Evolutionary conservation across 2,797 vertebrate genomes (phyloP).

Genomic region (Lycodopsis pacificus): DNA sequence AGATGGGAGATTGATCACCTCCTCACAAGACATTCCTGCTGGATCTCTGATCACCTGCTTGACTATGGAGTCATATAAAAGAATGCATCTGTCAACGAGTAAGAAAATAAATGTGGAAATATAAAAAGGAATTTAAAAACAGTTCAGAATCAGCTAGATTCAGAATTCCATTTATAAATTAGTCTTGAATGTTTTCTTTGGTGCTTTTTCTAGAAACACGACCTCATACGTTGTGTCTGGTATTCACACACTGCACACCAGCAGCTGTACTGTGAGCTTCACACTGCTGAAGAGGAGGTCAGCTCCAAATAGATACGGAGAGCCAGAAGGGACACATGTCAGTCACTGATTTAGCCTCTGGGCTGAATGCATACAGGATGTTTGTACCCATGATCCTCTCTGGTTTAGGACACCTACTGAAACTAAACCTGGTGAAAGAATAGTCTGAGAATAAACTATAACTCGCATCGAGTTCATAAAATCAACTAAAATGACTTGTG

Average conservation of each 20-base stretch:
- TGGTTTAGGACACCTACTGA: conserved; percentile 1
- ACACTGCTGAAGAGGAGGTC: conserved; percentile 35
- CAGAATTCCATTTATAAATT: too few species aligned
- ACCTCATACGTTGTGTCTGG: too few species aligned
- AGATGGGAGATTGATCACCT: conserved; percentile 22
- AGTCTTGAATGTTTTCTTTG: too few species aligned
- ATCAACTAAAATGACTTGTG: background rate
- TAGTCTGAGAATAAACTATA: background rate
- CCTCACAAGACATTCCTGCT: background rate
- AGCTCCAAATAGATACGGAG: conserved; percentile 35
- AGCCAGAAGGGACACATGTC: conserved; percentile 35
- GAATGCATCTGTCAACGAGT: too few species aligned
- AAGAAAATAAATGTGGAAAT: too few species aligned
- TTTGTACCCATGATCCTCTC: background rate
- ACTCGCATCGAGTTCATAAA: too few species aligned
- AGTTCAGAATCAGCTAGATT: too few species aligned
- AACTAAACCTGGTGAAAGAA: background rate
- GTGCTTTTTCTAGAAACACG: too few species aligned
- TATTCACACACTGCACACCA: too few species aligned
- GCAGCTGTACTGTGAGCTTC: conserved; percentile 35
- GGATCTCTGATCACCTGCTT: background rate
- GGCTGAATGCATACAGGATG: conserved; percentile 5
- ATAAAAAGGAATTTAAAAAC: too few species aligned
- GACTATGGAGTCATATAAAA: too few species aligned
- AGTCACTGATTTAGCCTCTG: conserved; percentile 36